Evolutionary conservation across 2,113 vertebrate species (phyloP), one percentile per base, ranked within the genome.

Genomic region (Coreoperca whiteheadi): DNA sequence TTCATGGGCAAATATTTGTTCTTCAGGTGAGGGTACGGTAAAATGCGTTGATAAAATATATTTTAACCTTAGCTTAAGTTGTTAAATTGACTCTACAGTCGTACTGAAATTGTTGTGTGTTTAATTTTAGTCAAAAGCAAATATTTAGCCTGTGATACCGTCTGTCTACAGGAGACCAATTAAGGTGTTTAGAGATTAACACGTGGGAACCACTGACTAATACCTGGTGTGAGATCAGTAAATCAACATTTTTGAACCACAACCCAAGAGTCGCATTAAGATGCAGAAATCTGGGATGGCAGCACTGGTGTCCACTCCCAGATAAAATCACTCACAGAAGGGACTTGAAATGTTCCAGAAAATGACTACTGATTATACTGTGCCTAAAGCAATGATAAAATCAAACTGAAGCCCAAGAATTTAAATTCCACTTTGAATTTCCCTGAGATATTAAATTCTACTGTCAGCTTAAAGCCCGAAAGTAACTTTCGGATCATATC

Each of bases 111-210:
- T 14, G 2, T 15, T 2, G 9, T 7, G 10, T 20, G 6, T 54
- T 74, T 25, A 18, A 43, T 46, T 39, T 16, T 12, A 7, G 14
- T 41, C 39, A 41, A 41, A 41, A 41, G 39, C 39, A 41, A 41
- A 41, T 8, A 63, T 70, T 64, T 57, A 61, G 56, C 30, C 74
- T 66, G 59, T 76, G 73, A 87, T 53, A 20, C 63, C 70, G 73
- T 86, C 76, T 90, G 74, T 61, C 61, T 50, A 53, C 64, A 78
- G 61, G 74, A 81, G 50, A 80, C 18, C 63, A 60, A 72, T 85
- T 50, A 68, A 69, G 75, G 32, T 66, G 30, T 84, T 73, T 46
- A 67, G 64, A 84, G 74, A 79, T 85, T 63, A 88, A 83, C 46
- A 78, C 28, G 71, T 87, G 50, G 57, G 34, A 77, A 61, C 46